Conservation (phyloP, 2,113 vertebrate species). For the Nipponia nippon region DNA sequence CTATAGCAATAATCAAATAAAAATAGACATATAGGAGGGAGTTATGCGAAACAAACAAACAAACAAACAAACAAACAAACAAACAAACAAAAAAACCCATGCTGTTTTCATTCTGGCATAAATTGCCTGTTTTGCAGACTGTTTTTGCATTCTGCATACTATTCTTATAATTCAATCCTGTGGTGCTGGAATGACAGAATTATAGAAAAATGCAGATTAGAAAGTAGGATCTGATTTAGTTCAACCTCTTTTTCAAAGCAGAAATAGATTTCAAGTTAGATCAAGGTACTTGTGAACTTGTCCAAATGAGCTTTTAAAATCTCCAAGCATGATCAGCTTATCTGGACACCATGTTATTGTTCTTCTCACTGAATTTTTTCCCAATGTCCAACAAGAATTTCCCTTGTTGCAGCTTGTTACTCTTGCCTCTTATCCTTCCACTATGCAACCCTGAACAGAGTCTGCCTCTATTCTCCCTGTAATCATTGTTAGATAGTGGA, state of each 20-base stretch:
- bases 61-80: no score
- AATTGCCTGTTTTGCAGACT: not conserved
- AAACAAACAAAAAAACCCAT: not conserved
- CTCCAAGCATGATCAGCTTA: not conserved
- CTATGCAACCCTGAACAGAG: not conserved
- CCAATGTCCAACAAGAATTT: not conserved
- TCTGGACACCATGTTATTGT: not conserved
- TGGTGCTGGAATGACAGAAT: not conserved
- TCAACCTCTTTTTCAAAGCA: not conserved
- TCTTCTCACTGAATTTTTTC: not conserved
- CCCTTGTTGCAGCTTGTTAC: not conserved
- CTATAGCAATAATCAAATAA: not conserved
- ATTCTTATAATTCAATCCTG: not conserved
- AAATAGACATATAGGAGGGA: not conserved
- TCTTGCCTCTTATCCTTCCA: not conserved
- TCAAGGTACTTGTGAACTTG: not conserved
- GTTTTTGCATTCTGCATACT: not conserved
- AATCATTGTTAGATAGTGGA: not conserved
- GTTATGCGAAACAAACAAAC: not conserved
- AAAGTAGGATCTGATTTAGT: not conserved
- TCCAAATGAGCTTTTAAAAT: not conserved
- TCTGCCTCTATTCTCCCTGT: not conserved
- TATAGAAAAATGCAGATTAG: not conserved
- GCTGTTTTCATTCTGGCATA: not conserved
- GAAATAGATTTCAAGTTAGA: not conserved